phyloP scores from a whole-genome alignment of 2,797 vertebrate genomes.

The Florisuga fusca region DNA sequence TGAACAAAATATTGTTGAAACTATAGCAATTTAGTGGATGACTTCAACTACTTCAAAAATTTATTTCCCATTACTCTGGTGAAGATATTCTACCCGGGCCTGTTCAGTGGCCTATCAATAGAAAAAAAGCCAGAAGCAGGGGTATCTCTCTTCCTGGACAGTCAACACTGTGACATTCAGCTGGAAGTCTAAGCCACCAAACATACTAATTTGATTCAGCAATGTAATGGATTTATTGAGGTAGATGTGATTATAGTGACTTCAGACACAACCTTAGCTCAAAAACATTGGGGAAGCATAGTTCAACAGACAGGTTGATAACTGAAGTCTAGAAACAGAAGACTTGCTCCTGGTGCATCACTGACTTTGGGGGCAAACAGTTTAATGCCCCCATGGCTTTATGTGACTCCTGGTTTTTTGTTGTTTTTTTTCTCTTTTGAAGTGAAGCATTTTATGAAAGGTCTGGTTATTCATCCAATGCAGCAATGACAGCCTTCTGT shows the following conservation, averaged over 20 bases:
- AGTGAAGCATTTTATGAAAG: not conserved
- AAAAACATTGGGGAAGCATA: not conserved
- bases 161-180: not conserved
- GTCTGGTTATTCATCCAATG: not conserved
- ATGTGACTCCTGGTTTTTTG: not conserved
- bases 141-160: not conserved
- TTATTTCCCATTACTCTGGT: not conserved
- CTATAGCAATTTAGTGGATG: not conserved
- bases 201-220: not conserved
- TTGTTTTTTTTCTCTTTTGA: not conserved
- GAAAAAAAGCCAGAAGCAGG: not conserved
- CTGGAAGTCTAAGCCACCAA: not conserved
- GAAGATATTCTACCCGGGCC: not conserved
- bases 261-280: not conserved
- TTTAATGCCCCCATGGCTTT: not conserved
- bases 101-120: not conserved
- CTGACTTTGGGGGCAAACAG: rapidly evolving
- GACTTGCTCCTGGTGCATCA: not conserved
- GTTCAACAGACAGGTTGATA: not conserved
- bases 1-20: not conserved
- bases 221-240: not conserved
- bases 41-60: not conserved
- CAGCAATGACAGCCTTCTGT: not conserved
- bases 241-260: not conserved
- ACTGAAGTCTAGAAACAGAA: not conserved